Evolutionary conservation across 1,140 invertebrate genomes (phyloP).

Genomic region (Amphibalanus amphitrite): DNA sequence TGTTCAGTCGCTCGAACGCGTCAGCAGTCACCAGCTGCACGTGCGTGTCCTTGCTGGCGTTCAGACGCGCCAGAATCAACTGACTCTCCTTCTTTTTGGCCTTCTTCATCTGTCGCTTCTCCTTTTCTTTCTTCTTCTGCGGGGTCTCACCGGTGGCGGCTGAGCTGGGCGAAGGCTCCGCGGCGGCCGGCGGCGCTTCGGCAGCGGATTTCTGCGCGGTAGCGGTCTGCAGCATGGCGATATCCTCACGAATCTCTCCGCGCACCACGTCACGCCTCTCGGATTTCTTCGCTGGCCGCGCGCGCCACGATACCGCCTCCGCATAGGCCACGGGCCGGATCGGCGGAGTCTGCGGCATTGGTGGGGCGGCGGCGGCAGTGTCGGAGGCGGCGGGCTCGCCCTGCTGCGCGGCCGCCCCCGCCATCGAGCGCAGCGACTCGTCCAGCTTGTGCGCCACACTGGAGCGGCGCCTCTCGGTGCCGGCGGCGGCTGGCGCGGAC

Average conservation of each 20-base stretch:
- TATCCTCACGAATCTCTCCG: neutral
- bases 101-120: neutral
- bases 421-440: neutral
- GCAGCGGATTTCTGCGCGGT: neutral
- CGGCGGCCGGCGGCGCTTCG: no score
- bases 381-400: neutral
- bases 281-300: neutral
- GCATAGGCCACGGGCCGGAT: neutral
- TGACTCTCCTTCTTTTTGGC: neutral
- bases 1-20: neutral
- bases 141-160: no score
- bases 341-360: no score
- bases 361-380: no score
- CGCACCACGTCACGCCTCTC: neutral
- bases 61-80: neutral
- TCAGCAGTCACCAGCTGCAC: neutral
- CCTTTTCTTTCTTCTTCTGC: neutral
- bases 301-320: neutral
- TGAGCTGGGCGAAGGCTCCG: no score
- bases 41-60: neutral
- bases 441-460: neutral
- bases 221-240: neutral
- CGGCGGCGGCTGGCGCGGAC: no score
- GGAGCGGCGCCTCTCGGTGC: neutral
- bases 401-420: neutral